These are phyloP conservation scores for Globodera rostochiensis DNA, from an alignment of 1,140 invertebrate genomes.

Conservation along the genomic window DNA sequence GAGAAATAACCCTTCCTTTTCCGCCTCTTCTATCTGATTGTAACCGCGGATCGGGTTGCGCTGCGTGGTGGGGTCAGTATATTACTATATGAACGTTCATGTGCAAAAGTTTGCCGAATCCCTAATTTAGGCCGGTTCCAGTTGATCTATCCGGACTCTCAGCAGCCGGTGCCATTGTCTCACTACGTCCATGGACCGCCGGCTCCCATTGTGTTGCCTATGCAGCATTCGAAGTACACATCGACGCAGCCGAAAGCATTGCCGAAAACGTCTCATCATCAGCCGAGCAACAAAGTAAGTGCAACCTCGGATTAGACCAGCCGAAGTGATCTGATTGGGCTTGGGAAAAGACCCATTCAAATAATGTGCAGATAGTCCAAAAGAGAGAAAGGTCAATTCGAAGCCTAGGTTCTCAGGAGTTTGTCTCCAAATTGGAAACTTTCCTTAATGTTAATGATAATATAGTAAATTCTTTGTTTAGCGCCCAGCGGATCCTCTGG, in stretches of 20 bases:
- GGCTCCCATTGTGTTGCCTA: not conserved
- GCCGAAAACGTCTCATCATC: not conserved
- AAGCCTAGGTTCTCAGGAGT: no score
- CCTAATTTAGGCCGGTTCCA: not conserved
- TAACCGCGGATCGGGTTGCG: not conserved
- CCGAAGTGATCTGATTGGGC: no score
- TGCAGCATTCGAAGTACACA: not conserved
- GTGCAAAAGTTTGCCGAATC: not conserved
- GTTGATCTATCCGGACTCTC: not conserved
- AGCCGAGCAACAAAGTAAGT: not conserved
- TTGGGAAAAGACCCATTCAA: no score
- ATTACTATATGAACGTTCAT: not conserved
- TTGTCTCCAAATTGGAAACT: no score
- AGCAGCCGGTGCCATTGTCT: not conserved
- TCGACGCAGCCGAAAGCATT: not conserved
- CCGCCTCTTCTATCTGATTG: not conserved
- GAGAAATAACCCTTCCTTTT: not conserved
- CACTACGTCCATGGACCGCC: not conserved
- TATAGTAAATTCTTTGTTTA: not conserved
- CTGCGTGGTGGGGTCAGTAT: not conserved
- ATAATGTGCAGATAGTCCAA: no score
- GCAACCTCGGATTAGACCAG: no score
- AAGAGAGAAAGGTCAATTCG: no score
- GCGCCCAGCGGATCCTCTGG: not conserved
- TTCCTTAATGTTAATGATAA: no score